A percentile compares a stretch with the other conserved stretches of the same genome.
Evolutionary conservation across 2,888 invertebrate genomes (phyloP).

Genomic region (Eupeodes latifasciatus): DNA sequence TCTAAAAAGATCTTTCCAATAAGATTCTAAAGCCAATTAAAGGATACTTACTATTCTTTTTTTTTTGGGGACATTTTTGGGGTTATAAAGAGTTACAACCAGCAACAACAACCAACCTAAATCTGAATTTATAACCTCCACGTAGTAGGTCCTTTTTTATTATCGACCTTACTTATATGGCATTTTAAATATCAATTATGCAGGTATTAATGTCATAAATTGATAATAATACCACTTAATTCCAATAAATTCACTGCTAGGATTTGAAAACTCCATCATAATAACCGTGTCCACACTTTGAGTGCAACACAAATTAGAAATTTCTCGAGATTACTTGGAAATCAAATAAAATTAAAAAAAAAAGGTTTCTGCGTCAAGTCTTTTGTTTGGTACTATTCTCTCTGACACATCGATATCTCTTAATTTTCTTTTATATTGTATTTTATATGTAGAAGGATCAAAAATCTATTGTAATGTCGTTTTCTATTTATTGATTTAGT

Average conservation of each 20-base stretch:
- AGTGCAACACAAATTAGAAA: constrained; percentile 56
- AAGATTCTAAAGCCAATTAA: no score
- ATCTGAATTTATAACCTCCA: not conserved
- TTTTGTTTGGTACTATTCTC: constrained; percentile 35
- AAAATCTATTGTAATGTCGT: constrained; percentile 61
- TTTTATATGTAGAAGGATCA: constrained; percentile 54
- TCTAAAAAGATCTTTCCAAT: no score
- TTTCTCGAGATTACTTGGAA: constrained; percentile 51
- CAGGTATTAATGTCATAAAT: constrained; percentile 73
- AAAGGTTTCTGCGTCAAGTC: constrained; percentile 52
- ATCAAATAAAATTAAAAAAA: constrained; percentile 24
- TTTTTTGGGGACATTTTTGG: no score
- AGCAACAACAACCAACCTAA: not conserved
- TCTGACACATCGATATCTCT: constrained; percentile 18
- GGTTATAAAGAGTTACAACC: not conserved
- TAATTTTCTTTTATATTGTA: constrained; percentile 26
- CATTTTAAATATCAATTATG: constrained; percentile 61
- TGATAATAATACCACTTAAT: constrained; percentile 48
- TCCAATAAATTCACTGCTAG: constrained; percentile 28
- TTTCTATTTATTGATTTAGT: constrained; percentile 65
- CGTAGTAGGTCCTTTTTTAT: constrained; percentile 12
- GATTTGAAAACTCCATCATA: not conserved
- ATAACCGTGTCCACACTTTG: constrained; percentile 17
- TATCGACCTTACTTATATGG: not conserved
- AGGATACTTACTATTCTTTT: no score